Base-by-base conservation (phyloP, 64 coral and sea anemone genomes). In the Cladopsammia gracilis region DNA sequence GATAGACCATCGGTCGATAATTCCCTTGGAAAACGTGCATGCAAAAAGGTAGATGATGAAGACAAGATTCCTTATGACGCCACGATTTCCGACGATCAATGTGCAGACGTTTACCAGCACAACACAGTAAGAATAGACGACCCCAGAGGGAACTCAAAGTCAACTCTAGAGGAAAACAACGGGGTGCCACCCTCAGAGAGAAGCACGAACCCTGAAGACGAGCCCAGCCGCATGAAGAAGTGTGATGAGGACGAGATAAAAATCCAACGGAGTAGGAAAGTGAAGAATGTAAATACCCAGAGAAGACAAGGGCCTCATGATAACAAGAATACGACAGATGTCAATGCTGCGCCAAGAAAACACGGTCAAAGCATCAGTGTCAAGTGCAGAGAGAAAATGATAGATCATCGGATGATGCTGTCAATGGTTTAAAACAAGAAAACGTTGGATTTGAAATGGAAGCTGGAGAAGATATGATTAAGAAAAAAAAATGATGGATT, bases 191-290 rank as follows among this genome's bases (percentile, higher is more conserved):
- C 64, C 72, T 66, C 34, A 48, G 60, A 18, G 19, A 69, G 66
- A 69, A 69, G 0, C 66, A 69, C 20, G 22, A 69, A 69, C 20
- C 66, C 65, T 69, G 66, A 23, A 69, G 66, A 25, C 24, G 66
- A 24, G 20, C 18, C 66, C 66, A 69, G 23, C 19, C 3, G 25
- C 66, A 69, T 24, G 66, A 69, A 69, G 65, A 69, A 76, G 73
- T n/a, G 45, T 76, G 73, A 51, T 51, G 73, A 56, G 47, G 73
- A 48, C 73, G 13, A 47, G 73, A 76, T 76, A 76, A 76, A 76
- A 49, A 47, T 76, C 48, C 73, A 48, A 76, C 47, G 45, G 18
- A 11, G 73, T 7, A 76, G 47, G 73, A 53, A 76, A 53, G 47
- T 51, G 49, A 51, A 76, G 73, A 53, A 48, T 69, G 66, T 69